Evolutionary conservation across 1,140 invertebrate genomes (phyloP).

Genomic region (Dendroctonus valens): DNA sequence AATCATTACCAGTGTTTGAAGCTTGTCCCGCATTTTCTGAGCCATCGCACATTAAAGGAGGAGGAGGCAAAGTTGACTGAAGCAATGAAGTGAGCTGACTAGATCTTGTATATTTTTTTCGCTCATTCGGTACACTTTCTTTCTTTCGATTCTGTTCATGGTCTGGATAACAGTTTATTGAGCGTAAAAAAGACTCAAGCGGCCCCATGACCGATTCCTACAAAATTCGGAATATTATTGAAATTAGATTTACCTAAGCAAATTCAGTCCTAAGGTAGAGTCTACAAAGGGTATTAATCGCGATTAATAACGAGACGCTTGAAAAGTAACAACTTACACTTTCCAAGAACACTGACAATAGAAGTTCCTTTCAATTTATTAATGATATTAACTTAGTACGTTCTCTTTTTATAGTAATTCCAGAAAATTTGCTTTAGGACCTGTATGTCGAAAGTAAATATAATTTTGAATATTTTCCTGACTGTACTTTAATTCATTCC

Average conservation of each 20-base stretch:
- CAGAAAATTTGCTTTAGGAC: too few relatives aligned
- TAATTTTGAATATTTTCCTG: too few relatives aligned
- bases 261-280: too few relatives aligned
- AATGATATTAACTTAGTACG: too few relatives aligned
- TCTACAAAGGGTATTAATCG: too few relatives aligned
- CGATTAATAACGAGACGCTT: background rate
- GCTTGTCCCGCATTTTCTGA: conserved; percentile 33
- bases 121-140: conserved; percentile 13
- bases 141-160: conserved; percentile 45
- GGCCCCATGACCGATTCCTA: conserved; percentile 46
- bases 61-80: conserved; percentile 37
- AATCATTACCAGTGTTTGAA: conserved; percentile 32
- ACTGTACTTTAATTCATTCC: too few relatives aligned
- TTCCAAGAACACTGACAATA: too few relatives aligned
- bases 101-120: background rate
- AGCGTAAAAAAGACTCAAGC: conserved; percentile 46
- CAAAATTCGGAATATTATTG: too few relatives aligned
- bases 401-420: too few relatives aligned
- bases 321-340: background rate
- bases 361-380: too few relatives aligned
- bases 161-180: conserved; percentile 47
- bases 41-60: conserved; percentile 40
- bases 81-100: conserved; percentile 26
- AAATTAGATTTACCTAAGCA: too few relatives aligned
- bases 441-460: too few relatives aligned